Conservation (phyloP, 2,113 vertebrate species). For the Pterocles burchelli region DNA sequence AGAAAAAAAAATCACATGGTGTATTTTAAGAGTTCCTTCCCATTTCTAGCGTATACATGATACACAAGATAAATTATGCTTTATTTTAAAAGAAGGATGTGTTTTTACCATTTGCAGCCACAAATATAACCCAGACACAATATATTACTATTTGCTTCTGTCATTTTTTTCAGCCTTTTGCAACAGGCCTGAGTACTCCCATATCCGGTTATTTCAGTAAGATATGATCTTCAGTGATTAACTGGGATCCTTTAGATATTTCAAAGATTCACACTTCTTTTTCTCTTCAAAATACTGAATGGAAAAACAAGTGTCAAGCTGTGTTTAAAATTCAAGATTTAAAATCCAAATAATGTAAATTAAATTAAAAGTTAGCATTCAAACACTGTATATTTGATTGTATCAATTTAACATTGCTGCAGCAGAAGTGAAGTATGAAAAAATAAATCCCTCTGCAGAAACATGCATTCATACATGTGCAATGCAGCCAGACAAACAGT, state of each 20-base stretch:
- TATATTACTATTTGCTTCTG: not conserved
- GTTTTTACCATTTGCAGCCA: not conserved
- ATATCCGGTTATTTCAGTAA: not conserved
- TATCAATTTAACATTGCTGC: not conserved
- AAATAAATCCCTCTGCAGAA: not conserved
- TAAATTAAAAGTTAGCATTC: not conserved
- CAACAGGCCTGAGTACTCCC: not conserved
- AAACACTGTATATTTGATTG: not conserved
- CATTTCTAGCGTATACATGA: not conserved
- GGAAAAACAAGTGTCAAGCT: not conserved
- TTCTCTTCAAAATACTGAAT: not conserved
- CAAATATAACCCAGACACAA: not conserved
- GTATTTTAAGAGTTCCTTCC: conserved; percentile 18
- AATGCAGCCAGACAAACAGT: not conserved
- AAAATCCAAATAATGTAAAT: not conserved
- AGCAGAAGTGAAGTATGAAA: not conserved
- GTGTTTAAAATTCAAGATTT: not conserved
- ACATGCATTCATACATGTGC: rapidly evolving
- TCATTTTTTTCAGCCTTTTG: not conserved
- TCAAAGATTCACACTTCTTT: not conserved
- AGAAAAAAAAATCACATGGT: not conserved
- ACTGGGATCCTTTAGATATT: not conserved
- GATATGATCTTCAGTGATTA: not conserved
- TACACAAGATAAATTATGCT: not conserved
- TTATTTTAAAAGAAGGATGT: not conserved